Conservation (phyloP, 2,888 invertebrate species). For the Koerneria pararmatus region DNA sequence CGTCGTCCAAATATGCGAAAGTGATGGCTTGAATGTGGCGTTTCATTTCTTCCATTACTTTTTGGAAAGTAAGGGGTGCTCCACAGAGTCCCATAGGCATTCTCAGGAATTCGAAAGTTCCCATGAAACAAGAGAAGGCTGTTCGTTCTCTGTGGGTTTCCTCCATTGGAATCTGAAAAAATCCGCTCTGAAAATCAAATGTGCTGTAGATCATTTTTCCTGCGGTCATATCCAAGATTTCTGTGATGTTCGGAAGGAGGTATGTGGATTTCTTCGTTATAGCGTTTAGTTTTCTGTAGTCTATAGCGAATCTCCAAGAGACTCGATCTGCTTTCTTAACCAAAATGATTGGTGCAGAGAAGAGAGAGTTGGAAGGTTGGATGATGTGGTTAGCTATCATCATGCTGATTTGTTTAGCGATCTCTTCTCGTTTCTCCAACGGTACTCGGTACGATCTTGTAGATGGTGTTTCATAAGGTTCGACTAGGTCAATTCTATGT, state of each 20-base stretch:
- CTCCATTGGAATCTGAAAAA: slow-evolving; percentile 25
- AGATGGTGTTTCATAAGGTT: background rate
- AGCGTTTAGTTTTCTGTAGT: background rate
- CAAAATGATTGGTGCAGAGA: background rate
- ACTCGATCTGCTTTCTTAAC: slow-evolving; percentile 10
- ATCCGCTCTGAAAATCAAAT: slow-evolving; percentile 28
- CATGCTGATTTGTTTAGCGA: background rate
- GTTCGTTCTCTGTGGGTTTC: slow-evolving; percentile 16
- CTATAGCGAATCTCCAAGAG: background rate
- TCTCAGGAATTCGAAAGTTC: slow-evolving; percentile 21
- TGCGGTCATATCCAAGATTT: slow-evolving; percentile 5
- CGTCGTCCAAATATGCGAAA: slow-evolving; percentile 29
- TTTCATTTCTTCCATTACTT: slow-evolving; percentile 20
- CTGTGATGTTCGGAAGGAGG: slow-evolving; percentile 7
- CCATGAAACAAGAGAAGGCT: slow-evolving; percentile 25
- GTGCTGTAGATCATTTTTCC: slow-evolving; percentile 18
- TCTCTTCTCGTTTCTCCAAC: background rate
- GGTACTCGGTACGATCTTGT: background rate
- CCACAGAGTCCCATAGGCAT: slow-evolving; percentile 28
- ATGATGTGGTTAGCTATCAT: background rate
- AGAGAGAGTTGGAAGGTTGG: background rate
- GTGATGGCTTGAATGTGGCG: background rate
- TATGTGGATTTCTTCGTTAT: background rate
- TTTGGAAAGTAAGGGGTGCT: slow-evolving; percentile 25
- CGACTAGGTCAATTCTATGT: background rate